These are phyloP conservation scores for Mixornis gularis DNA, from an alignment of 2,113 vertebrate genomes.

Conservation along the genomic window DNA sequence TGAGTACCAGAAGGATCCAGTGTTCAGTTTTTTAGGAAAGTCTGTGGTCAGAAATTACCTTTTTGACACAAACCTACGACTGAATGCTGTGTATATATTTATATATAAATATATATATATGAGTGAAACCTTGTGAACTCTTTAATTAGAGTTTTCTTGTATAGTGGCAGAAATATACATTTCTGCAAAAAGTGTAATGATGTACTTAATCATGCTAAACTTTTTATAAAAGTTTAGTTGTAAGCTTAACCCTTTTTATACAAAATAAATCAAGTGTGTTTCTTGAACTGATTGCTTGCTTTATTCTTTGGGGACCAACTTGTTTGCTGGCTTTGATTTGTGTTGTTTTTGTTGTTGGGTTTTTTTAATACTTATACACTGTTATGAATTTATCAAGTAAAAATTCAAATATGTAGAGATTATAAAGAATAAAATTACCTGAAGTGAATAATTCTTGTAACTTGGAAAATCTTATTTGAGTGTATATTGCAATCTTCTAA, in stretches of 20 bases:
- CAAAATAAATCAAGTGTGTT: slow-evolving; percentile 97
- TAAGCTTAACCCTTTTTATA: slow-evolving; percentile 98
- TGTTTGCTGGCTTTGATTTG: slow-evolving; percentile 54
- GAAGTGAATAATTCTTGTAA: slow-evolving; percentile 47
- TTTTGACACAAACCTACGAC: slow-evolving; percentile 86
- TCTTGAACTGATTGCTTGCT: slow-evolving; percentile 78
- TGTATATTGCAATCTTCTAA: background rate
- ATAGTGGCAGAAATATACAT: slow-evolving; percentile 92
- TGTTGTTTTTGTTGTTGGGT: background rate
- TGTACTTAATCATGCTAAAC: slow-evolving; percentile 99
- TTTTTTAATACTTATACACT: slow-evolving; percentile 10
- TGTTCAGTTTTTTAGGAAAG: slow-evolving; percentile 89
- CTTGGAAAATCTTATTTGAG: slow-evolving; percentile 34
- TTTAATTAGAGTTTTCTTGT: slow-evolving; percentile 90
- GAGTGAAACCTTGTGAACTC: slow-evolving; percentile 91
- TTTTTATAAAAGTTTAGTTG: slow-evolving; percentile 99
- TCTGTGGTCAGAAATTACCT: slow-evolving; percentile 82
- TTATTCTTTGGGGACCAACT: slow-evolving; percentile 70
- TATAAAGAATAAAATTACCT: slow-evolving; percentile 71
- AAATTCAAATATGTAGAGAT: slow-evolving; percentile 63
- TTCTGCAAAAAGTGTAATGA: slow-evolving; percentile 97
- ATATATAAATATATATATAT: slow-evolving; percentile 79
- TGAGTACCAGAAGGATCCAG: slow-evolving; percentile 85
- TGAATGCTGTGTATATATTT: slow-evolving; percentile 89
- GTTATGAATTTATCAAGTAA: slow-evolving; percentile 32